Percentiles rank a stretch among this genome's conserved stretches.
These are phyloP conservation scores for Dinomys branickii DNA, from an alignment of 2,113 vertebrate genomes.

Conservation along the genomic window DNA sequence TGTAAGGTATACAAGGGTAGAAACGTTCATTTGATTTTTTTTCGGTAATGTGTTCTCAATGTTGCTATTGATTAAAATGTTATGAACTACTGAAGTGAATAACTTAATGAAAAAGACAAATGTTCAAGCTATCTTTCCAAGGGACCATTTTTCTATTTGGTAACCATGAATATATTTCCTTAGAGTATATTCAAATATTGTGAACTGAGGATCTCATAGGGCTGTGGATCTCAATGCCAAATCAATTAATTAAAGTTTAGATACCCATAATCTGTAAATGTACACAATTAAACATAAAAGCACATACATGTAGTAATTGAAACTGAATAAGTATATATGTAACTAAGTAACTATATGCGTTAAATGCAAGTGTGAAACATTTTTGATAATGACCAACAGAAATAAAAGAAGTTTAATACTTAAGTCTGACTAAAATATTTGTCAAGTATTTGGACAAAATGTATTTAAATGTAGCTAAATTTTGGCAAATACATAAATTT, in stretches of 20 bases:
- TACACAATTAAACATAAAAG: not conserved
- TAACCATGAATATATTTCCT: not conserved
- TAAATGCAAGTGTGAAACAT: slow-evolving; percentile 4
- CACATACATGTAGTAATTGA: not conserved
- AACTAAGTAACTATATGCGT: not conserved
- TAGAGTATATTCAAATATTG: not conserved
- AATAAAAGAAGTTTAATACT: not conserved
- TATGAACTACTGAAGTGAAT: not conserved
- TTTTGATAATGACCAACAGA: not conserved
- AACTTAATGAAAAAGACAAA: not conserved
- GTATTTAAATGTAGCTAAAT: not conserved
- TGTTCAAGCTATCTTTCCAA: not conserved
- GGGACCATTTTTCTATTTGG: not conserved
- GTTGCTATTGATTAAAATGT: not conserved
- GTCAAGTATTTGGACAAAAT: not conserved
- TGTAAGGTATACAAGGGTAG: not conserved
- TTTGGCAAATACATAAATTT: not conserved
- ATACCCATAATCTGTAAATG: not conserved
- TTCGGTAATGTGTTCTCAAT: not conserved
- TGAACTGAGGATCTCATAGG: not conserved
- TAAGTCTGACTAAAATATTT: not conserved
- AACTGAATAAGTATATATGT: not conserved
- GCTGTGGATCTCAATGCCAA: not conserved
- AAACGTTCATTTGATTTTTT: not conserved
- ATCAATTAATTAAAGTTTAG: not conserved